A percentile compares a stretch with the other conserved stretches of the same genome.
Conservation (phyloP, 2,888 invertebrate genomes). For the Metacarcinus magister region DNA sequence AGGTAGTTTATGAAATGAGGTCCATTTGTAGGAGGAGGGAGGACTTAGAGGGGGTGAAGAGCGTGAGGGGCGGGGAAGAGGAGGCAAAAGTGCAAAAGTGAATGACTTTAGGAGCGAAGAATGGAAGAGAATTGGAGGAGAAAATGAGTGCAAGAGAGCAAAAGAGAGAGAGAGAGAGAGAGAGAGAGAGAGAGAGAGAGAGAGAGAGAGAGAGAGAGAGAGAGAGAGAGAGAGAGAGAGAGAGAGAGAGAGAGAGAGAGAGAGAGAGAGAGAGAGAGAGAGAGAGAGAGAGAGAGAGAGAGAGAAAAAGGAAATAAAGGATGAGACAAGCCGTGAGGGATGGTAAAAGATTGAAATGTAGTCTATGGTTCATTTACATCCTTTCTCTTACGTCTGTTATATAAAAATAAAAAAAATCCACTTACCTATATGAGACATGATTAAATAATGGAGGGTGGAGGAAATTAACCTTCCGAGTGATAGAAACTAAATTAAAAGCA, state of each 20-base stretch:
- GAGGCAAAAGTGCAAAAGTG: background rate
- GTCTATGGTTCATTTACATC: too few species aligned
- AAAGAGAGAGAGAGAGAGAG: background rate
- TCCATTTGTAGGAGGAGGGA: background rate
- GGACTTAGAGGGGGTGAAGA: background rate
- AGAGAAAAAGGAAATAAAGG: background rate
- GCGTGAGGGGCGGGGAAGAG: background rate
- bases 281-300: background rate
- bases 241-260: background rate
- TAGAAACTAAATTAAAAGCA: background rate
- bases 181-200: background rate
- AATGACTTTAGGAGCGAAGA: background rate
- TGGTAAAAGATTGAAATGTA: background rate
- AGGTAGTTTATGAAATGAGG: conserved; percentile 29
- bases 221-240: background rate
- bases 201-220: background rate
- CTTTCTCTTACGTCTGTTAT: too few species aligned
- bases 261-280: background rate
- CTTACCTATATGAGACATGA: too few species aligned
- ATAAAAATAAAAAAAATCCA: too few species aligned
- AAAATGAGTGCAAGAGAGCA: background rate
- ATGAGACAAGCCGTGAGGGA: background rate
- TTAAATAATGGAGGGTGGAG: too few species aligned
- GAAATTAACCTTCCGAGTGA: too few species aligned
- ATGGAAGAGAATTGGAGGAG: background rate